phyloP scores from a whole-genome alignment of 2,797 vertebrate species.

The Clamator glandarius region DNA sequence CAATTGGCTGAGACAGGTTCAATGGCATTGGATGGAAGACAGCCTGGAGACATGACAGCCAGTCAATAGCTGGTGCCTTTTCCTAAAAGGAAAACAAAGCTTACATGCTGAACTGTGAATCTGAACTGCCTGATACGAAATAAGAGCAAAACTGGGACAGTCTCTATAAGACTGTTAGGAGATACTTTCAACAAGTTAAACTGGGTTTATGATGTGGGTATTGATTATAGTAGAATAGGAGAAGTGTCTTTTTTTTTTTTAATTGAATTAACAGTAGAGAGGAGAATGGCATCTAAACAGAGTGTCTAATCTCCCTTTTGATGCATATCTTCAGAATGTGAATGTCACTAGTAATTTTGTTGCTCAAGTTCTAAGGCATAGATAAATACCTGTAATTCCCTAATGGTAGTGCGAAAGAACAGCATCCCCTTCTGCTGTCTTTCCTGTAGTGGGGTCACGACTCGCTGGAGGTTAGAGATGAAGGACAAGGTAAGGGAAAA shows the following conservation, averaged over 20 bases:
- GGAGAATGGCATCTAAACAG: neutral
- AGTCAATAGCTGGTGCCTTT: constrained; percentile 87
- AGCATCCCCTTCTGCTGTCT: constrained; percentile 78
- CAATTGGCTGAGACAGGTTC: constrained; percentile 80
- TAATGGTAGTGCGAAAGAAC: constrained; percentile 83
- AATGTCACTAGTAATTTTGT: neutral
- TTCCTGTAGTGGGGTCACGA: constrained; percentile 71
- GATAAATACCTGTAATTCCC: constrained; percentile 80
- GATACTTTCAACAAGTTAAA: neutral
- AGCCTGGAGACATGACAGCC: constrained; percentile 86
- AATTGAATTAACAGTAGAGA: neutral
- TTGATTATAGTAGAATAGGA: neutral
- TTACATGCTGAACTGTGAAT: neutral
- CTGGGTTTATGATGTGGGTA: neutral
- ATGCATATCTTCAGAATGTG: neutral
- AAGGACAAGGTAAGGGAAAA: constrained; percentile 79
- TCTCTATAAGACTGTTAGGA: neutral
- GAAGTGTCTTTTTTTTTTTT: neutral
- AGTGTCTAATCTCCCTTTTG: neutral
- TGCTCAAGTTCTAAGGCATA: neutral
- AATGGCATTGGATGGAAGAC: constrained; percentile 82
- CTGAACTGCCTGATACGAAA: neutral
- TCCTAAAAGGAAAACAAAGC: constrained; percentile 63
- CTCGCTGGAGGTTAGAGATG: constrained; percentile 71
- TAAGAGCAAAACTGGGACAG: neutral